phyloP scores from a whole-genome alignment of 23 tunicate species.

The Ciona savignyi region DNA sequence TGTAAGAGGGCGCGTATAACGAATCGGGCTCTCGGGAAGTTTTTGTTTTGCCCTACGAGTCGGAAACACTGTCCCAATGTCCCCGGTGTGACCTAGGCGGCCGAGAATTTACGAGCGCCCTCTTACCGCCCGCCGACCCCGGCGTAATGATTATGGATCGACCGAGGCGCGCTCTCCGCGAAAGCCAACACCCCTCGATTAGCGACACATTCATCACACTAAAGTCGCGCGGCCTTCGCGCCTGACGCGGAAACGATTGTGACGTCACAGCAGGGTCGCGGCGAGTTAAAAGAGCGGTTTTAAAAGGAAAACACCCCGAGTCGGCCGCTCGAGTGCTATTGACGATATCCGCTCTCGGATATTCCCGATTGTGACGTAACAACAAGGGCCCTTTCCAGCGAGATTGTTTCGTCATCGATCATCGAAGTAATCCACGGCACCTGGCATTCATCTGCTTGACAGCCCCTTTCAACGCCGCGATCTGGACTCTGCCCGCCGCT shows the following conservation, averaged over 20 bases:
- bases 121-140: background rate
- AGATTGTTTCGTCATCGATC: conserved; percentile 7
- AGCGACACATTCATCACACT: background rate
- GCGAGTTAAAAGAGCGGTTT: background rate
- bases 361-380: too few relatives aligned
- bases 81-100: too few relatives aligned
- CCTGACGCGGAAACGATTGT: background rate
- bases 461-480: background rate
- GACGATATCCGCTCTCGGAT: too few relatives aligned
- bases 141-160: background rate
- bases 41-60: too few relatives aligned
- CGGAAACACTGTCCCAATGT: too few relatives aligned
- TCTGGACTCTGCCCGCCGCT: background rate
- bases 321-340: background rate
- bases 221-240: background rate
- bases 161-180: background rate
- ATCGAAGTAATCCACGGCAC: conserved; percentile 7
- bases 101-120: background rate
- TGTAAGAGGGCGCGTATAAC: too few relatives aligned
- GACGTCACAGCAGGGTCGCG: background rate
- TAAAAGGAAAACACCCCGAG: background rate
- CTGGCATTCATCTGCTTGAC: conserved; percentile 9
- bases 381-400: background rate
- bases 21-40: too few relatives aligned
- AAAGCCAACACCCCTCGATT: background rate